Percentiles rank a stretch among this genome's conserved stretches.
These are phyloP conservation scores for Limanda limanda DNA, from an alignment of 2,113 vertebrate genomes.

Conservation along the genomic window DNA sequence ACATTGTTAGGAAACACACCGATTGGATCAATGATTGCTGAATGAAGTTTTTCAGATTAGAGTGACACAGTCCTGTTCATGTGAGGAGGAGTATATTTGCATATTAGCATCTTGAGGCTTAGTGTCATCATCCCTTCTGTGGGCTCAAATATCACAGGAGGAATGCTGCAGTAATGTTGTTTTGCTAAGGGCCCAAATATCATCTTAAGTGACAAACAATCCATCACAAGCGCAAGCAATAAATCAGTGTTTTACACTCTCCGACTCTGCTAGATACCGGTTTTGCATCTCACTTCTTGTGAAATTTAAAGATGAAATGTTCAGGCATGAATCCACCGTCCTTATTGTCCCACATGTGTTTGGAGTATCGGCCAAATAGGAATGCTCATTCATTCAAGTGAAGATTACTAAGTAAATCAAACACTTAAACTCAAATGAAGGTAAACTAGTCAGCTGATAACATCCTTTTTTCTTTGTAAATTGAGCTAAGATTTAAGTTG, in stretches of 20 bases:
- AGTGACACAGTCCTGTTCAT: background rate
- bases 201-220: slow-evolving; percentile 1
- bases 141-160: background rate
- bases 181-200: background rate
- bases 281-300: background rate
- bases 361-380: background rate
- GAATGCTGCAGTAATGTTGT: slow-evolving; percentile 50
- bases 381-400: too few species aligned
- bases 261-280: slow-evolving; percentile 3
- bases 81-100: background rate
- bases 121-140: slow-evolving; percentile 5
- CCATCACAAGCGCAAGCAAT: slow-evolving; percentile 4
- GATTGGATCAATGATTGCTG: background rate
- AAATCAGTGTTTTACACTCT: background rate
- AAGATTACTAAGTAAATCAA: too few species aligned
- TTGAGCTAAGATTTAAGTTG: too few species aligned
- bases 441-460: too few species aligned
- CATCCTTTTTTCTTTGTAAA: background rate
- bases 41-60: background rate
- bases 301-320: background rate
- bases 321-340: background rate
- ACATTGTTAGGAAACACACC: background rate
- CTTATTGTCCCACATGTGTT: background rate
- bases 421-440: too few species aligned
- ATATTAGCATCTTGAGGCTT: slow-evolving; percentile 9